These are phyloP conservation scores for Hypanus sabinus DNA, from an alignment of 2,113 vertebrate genomes.

Conservation along the genomic window DNA sequence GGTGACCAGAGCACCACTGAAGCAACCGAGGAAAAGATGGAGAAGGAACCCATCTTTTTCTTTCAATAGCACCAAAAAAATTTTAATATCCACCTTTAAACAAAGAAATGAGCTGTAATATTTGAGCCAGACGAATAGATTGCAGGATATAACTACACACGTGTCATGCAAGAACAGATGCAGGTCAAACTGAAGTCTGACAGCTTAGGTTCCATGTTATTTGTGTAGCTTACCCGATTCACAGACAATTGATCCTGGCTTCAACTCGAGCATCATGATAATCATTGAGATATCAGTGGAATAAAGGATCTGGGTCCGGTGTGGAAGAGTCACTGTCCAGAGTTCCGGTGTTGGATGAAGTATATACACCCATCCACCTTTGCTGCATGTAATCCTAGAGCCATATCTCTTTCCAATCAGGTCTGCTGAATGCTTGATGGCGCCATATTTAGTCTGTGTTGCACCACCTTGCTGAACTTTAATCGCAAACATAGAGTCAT, in stretches of 20 bases:
- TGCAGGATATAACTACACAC: not conserved
- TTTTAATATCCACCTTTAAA: not conserved
- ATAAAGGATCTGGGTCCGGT: slow-evolving; percentile 95
- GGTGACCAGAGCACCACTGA: no score
- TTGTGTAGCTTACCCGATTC: slow-evolving; percentile 73
- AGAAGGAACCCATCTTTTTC: not conserved
- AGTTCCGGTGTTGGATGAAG: slow-evolving; percentile 91
- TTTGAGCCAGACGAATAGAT: not conserved
- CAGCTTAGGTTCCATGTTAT: not conserved
- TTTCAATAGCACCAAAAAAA: not conserved
- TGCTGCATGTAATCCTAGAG: slow-evolving; percentile 88
- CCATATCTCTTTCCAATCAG: slow-evolving; percentile 85
- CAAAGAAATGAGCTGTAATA: not conserved
- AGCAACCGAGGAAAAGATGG: no score
- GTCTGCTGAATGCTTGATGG: slow-evolving; percentile 80
- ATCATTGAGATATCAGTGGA: slow-evolving; percentile 89
- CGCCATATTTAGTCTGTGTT: slow-evolving; percentile 90
- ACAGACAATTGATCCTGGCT: slow-evolving; percentile 85
- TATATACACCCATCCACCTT: slow-evolving; percentile 91
- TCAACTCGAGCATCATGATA: slow-evolving; percentile 94
- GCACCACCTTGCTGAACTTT: slow-evolving; percentile 77
- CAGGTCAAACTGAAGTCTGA: no score
- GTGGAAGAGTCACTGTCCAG: slow-evolving; percentile 86
- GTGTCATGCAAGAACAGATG: not conserved
- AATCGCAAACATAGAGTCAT: slow-evolving; percentile 80